Evolutionary conservation across 2,888 invertebrate genomes (phyloP), one percentile per base, ranked within the genome.

Genomic region (Kuschelorhynchus macadamiae): DNA sequence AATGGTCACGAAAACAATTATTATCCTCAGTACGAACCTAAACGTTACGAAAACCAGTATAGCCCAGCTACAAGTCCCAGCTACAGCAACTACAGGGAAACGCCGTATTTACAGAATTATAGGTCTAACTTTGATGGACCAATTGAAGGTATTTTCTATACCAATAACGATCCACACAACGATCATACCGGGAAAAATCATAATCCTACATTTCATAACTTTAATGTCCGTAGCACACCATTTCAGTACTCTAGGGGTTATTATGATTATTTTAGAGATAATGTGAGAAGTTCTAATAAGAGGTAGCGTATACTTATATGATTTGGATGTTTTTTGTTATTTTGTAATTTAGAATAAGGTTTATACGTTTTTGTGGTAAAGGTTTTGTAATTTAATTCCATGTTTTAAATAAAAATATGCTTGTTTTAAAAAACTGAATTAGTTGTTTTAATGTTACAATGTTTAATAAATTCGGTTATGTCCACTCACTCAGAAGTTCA

Each of bases 321-420:
- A 46, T 46, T 33, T 12, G 7, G 44, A 53, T 63, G 53, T 71
- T 74, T 76, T 17, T 47, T 25, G 1, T 25, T 25, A 2, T 14
- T 50, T 17, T 44, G 17, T 44, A 41, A 30, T 30, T 25, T 5
- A 25, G 25, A 36, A 36, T n/a, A n/a, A n/a, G n/a, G n/a, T n/a
- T 4, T 36, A 36, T 11, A 4, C 11, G 3, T 36, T 36, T 36
- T 12, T 2, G 11, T 36, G 36, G 36, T 36, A 36, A 36, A n/a
- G n/a, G 4, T 36, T 36, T 36, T 36, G 36, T 36, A 36, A 3
- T 25, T 25, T 25, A 25, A 25, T 25, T 8, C 11, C 11, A n/a
- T 4, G 36, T 7, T 36, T 36, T 36, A 8, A 36, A 36, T 36
- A 36, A 36, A 36, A 30, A 7, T 7, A 7, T 30, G 4, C 9